phyloP scores from a whole-genome alignment of 2,113 vertebrate genomes.

The Aphelocoma coerulescens region DNA sequence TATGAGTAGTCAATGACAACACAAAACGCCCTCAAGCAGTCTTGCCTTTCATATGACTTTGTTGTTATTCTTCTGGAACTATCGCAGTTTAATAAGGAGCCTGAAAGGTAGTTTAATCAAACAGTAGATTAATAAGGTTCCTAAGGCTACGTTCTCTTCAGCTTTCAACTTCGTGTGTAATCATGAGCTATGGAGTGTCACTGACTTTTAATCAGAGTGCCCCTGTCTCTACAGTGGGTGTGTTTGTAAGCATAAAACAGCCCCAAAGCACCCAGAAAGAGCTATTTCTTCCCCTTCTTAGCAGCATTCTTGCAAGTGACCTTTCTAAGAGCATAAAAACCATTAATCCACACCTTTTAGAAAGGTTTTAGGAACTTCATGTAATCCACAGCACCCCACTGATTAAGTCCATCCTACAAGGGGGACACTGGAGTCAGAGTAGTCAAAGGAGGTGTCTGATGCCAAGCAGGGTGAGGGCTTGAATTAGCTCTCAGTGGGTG shows the following conservation, averaged over 20 bases:
- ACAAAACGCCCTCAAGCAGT: background rate
- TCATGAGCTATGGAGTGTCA: background rate
- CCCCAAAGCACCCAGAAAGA: background rate
- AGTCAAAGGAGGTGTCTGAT: background rate
- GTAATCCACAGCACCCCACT: background rate
- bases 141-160: background rate
- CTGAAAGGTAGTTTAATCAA: slow-evolving; percentile 48
- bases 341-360: background rate
- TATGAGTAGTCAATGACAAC: background rate
- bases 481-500: background rate
- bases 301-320: background rate
- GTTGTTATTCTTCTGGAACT: background rate
- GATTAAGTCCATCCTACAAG: background rate
- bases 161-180: background rate
- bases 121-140: slow-evolving; percentile 17
- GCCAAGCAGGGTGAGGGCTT: background rate
- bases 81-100: background rate
- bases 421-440: background rate
- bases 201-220: slow-evolving; percentile 10
- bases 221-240: background rate
- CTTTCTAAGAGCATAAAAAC: background rate
- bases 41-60: slow-evolving; percentile 8
- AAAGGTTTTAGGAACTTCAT: background rate
- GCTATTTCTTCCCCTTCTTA: background rate
- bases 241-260: background rate